A percentile compares a stretch with the other conserved stretches of the same genome.
These are phyloP conservation scores for Actinia tenebrosa DNA, from an alignment of 64 coral and sea anemone genomes.

Conservation along the genomic window DNA sequence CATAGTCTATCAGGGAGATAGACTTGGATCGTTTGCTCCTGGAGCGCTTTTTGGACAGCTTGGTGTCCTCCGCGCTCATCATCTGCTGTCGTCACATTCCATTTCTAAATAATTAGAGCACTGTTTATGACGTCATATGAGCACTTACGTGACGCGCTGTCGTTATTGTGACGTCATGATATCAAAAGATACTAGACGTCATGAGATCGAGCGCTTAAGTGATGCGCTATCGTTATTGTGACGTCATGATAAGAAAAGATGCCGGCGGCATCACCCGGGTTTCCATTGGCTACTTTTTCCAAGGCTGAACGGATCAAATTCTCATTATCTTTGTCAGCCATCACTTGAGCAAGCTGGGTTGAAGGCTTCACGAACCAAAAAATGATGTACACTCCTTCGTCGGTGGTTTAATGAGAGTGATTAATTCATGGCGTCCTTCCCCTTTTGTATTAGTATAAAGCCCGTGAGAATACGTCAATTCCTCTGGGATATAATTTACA, in stretches of 20 bases:
- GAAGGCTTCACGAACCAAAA: too few species aligned
- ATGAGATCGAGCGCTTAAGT: neutral
- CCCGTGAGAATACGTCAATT: too few species aligned
- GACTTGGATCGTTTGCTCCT: conserved; percentile 20
- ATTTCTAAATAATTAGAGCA: neutral
- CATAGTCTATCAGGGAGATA: conserved; percentile 54
- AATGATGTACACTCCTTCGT: too few species aligned
- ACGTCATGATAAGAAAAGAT: neutral
- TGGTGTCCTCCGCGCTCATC: neutral
- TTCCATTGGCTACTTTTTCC: too few species aligned
- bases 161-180: neutral
- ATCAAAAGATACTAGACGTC: neutral
- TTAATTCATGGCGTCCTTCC: too few species aligned
- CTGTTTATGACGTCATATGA: neutral
- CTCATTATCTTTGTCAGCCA: too few species aligned
- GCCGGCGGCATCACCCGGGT: too few species aligned
- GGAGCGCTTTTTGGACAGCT: neutral
- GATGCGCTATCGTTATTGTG: neutral
- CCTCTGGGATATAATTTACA: too few species aligned
- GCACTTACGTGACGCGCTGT: neutral
- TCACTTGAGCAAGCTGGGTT: too few species aligned
- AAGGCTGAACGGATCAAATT: too few species aligned
- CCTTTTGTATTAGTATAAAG: too few species aligned
- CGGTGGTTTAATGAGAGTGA: too few species aligned
- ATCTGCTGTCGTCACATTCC: neutral